phyloP scores from a whole-genome alignment of 2,888 invertebrate genomes.

The Euplagia quadripunctaria region DNA sequence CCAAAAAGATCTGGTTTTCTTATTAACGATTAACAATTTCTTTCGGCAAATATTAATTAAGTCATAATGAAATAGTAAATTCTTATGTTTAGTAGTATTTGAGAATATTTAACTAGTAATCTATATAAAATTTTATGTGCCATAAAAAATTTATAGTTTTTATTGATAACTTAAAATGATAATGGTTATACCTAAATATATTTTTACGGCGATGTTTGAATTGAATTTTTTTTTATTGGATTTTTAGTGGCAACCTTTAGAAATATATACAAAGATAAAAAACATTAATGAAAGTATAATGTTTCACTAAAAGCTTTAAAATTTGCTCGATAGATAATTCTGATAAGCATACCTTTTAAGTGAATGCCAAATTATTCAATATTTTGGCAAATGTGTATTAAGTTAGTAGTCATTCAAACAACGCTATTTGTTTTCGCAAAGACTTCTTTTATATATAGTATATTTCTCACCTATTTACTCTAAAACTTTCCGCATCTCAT shows the following conservation, averaged over 20 bases:
- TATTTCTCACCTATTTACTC: too few species aligned
- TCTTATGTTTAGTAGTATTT: background rate
- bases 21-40: background rate
- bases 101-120: background rate
- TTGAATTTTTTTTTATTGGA: slow-evolving; percentile 10
- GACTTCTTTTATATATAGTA: too few species aligned
- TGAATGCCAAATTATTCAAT: background rate
- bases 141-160: slow-evolving; percentile 7
- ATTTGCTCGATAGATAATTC: background rate
- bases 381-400: background rate
- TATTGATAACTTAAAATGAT: slow-evolving; percentile 7
- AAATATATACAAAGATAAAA: background rate
- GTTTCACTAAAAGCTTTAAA: background rate
- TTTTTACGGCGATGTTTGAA: slow-evolving; percentile 11
- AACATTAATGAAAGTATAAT: background rate
- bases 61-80: background rate
- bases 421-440: background rate
- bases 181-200: background rate
- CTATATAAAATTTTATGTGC: background rate
- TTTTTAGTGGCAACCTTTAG: slow-evolving; percentile 5
- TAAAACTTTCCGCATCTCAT: too few species aligned
- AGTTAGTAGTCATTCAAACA: background rate
- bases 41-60: slow-evolving; percentile 6
- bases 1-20: background rate
- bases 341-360: background rate